phyloP scores from a whole-genome alignment of 2,888 invertebrate genomes.

The Nomada flava region DNA sequence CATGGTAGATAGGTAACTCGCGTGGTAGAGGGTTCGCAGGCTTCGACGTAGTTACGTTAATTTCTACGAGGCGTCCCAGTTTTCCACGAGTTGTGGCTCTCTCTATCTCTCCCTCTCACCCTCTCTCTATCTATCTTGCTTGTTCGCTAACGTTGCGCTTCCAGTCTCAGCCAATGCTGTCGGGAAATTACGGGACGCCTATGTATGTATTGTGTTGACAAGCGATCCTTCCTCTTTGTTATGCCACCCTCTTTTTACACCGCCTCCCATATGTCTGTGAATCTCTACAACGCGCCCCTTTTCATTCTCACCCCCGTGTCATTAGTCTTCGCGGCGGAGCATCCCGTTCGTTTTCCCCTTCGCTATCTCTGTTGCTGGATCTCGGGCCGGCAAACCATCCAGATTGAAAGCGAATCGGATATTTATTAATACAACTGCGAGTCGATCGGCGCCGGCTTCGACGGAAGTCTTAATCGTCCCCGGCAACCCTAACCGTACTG shows the following conservation, averaged over 20 bases:
- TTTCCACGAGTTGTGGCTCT: constrained; percentile 57
- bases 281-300: constrained; percentile 1
- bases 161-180: constrained; percentile 56
- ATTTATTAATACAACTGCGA: constrained; percentile 64
- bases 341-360: constrained; percentile 9
- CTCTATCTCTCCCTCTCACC: neutral
- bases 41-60: constrained; percentile 72
- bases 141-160: constrained; percentile 41
- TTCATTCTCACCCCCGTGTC: constrained; percentile 33
- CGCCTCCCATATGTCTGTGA: neutral
- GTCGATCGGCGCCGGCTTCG: constrained; percentile 29
- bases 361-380: neutral
- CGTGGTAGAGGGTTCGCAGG: constrained; percentile 48
- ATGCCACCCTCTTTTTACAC: constrained; percentile 46
- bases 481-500: constrained; percentile 16
- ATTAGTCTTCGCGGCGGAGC: constrained; percentile 42
- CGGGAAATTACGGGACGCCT: constrained; percentile 65
- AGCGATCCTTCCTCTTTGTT: constrained; percentile 58
- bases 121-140: constrained; percentile 2
- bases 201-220: constrained; percentile 58
- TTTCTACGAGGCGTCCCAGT: constrained; percentile 73
- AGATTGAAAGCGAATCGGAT: constrained; percentile 69
- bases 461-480: constrained; percentile 63
- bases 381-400: constrained; percentile 2
- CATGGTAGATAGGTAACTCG: constrained; percentile 64